Evolutionary conservation across 2,797 vertebrate species (phyloP), one percentile per base, ranked within the genome.

Genomic region (Tenualosa thibaudeaui): DNA sequence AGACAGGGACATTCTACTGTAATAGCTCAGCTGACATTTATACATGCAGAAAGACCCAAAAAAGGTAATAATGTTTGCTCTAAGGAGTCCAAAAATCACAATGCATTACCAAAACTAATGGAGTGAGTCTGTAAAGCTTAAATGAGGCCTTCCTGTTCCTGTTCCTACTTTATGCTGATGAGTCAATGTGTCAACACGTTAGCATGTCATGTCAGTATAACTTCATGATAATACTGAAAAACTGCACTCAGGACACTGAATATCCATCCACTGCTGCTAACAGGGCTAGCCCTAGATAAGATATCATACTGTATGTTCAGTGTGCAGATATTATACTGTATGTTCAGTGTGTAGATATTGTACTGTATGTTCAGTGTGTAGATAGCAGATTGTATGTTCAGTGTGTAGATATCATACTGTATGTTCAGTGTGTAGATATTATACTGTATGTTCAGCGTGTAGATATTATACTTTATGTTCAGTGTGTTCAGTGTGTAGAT

Each of bases 101-200:
- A n/a, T 60, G 56, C 5, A 19, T n/a, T 19, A n/a, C 17, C n/a
- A 3, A 62, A 56, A 17, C 17, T 56, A 56, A 62, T 8, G 22
- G 22, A 9, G 58, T 62, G 22, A 3, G 58, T 24, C 58, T 62
- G 8, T 62, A 24, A 6, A 8, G 58, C n/a, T 56, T 19, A 56
- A 56, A 17, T 56, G 3, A 54, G 53, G 3, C 17, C 13, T 3
- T 17, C 3, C 5, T 54, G 50, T 7, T 46, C 46, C 31, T 31
- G 31, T 51, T 51, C 54, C 15, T 56, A 22, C 22, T 56, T 19
- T 4, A 56, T 22, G 19, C 54, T 56, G 51, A 12, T 54, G 54
- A 56, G 54, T 60, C 56, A 24, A 19, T 75, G 31, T 40, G 37
- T 75, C 68, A 75, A 75, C 68, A 75, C 40, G 68, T 75, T 37